Evolutionary conservation across 2,113 vertebrate genomes (phyloP), one percentile per base, ranked within the genome.

Genomic region (Coturnix japonica): DNA sequence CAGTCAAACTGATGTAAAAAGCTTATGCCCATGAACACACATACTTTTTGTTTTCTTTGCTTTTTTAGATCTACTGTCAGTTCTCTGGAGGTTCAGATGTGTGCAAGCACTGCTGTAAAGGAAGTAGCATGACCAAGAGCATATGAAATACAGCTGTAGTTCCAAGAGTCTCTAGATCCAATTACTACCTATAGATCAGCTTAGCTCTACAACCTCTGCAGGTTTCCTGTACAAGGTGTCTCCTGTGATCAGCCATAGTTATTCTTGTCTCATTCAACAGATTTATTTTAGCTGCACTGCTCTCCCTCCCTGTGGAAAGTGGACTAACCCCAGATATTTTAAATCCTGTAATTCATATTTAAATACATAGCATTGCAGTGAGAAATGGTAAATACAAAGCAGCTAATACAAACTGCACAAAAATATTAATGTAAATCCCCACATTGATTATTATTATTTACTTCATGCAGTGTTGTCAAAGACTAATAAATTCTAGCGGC

Each of bases 101-200:
- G 6, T 6, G 15, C 7, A 4, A 35, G 43, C 23, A 22, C 51
- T 54, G 43, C 57, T 54, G 39, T 69, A 69, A 61, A 21, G 33
- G 21, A 35, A 61, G 5, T 16, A 31, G 2, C 8, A 31, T 2
- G 3, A 59, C 31, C n/a, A 11, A 13, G 12, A 51, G 4, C 20
- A 22, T 19, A 11, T 22, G 26, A 72, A 88, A 46, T 22, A 6
- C 8, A 8, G 47, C 8, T 72, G 26, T 14, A 66, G 43, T 41
- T 86, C 16, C 35, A 61, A 59, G 47, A 18, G 13, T 30, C 39
- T 43, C 41, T 43, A 43, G 41, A 43, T 43, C 41, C 41, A 43
- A 15, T 13, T 15, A 23, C 0, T 1, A 73, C 35, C 5, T 3
- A 0, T n/a, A 20, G 2, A 25, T 47, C 26, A 74, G 23, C 22